Percentiles rank a stretch among this genome's conserved stretches.
Evolutionary conservation across 2,113 vertebrate species (phyloP).

Genomic region (Silurus meridionalis): DNA sequence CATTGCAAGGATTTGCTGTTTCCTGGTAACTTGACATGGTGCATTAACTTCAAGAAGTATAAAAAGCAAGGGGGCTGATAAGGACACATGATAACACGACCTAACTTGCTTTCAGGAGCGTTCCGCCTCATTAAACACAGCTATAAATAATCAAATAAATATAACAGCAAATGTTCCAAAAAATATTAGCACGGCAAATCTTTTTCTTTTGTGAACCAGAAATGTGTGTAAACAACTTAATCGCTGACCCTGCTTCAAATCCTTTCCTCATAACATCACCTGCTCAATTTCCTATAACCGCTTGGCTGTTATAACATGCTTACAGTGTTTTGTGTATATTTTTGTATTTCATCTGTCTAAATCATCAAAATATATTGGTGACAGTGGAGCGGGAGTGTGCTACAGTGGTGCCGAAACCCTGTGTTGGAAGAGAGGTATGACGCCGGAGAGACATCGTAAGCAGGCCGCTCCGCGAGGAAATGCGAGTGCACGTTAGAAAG

Average conservation of each 20-base stretch:
- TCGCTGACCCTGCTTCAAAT: background rate
- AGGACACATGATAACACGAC: no score
- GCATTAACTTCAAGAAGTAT: background rate
- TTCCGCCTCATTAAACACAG: background rate
- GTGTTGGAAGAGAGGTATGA: no score
- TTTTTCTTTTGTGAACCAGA: no score
- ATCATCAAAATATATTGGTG: background rate
- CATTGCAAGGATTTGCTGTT: background rate
- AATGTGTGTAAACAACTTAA: background rate
- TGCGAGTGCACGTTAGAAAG: no score
- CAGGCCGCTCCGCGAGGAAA: no score
- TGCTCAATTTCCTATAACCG: background rate
- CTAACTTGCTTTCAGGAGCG: background rate
- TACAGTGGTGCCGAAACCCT: no score
- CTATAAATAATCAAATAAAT: background rate
- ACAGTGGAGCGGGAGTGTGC: no score
- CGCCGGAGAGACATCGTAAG: no score
- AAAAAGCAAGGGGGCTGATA: background rate
- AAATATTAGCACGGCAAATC: no score
- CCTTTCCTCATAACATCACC: background rate
- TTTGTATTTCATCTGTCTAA: background rate
- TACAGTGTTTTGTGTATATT: background rate
- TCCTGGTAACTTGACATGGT: background rate
- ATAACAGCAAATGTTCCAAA: background rate
- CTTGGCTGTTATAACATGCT: background rate